Base-by-base conservation (phyloP, 2,888 invertebrate species). In the Caenorhabditis drosophilae region DNA sequence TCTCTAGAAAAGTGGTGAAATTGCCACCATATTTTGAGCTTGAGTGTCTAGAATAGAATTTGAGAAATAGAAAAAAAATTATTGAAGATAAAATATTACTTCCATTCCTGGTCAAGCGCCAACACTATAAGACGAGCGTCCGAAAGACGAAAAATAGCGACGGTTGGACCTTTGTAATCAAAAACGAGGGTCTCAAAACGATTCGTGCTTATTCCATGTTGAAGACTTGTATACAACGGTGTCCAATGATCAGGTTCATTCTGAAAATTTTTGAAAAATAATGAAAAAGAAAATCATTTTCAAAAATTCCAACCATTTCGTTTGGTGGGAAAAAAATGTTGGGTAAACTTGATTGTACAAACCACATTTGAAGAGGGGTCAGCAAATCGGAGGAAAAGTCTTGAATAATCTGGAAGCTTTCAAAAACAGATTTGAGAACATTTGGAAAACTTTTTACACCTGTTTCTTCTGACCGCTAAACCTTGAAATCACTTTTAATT, bases 151-250 rank as follows among this genome's bases (percentile, higher is more conserved):
- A 80, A 62, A 7, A 81, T 67, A 9, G 73, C 45, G 4, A 79
- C 76, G 1, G 79, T 79, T 1, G 80, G 72, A 0, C 78, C 76
- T 3, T 70, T 70, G 54, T 82, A 82, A 42, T 74, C 75, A 46
- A 82, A 78, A 9, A 78, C 79, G 34, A 76, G 67, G 4, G 70
- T 68, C 56, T 82, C 82, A 52, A 82, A 82, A n/a, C 80, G 72
- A 56, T 78, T 81, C 9, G 75, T 73, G 38, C 73, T 73, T 51
- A 81, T 70, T 18, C 81, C 81, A 23, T 79, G 75, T 27, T 56
- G 63, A 4, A 67, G 55, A 7, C 73, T 74, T 4, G 73, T 70
- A 63, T 81, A 81, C 4, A 81, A 51, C 1, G 69, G 68, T 4
- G 72, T 67, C 81, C 81, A 70, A 7, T 59, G 61, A 4, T 18